Base-by-base conservation (phyloP, 2,797 vertebrate species). In the Distichodus sexfasciatus region DNA sequence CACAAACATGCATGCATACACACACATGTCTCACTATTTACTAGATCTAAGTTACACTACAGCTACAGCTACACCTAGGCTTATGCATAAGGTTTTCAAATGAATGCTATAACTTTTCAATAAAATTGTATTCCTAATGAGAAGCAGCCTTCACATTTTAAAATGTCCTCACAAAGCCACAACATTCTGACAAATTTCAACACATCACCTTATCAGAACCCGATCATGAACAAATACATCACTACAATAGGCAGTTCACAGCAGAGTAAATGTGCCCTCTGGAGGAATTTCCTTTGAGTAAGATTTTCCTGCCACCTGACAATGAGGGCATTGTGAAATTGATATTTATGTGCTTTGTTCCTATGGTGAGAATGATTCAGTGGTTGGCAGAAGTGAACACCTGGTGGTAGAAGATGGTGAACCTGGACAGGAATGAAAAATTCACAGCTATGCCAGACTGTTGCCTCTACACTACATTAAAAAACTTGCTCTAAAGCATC, bases 331-430 rank as follows among this genome's bases (percentile, higher is more conserved):
- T 36, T 24, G 11, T 21, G 17, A 61, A 46, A 38, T 21, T 46
- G 36, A 3, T 43, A n/a, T 33, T 43, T 31, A 46, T 54, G 29
- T 55, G 44, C 28, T 38, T 38, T 40, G 41, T 75, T 55, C 59
- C 59, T 64, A 40, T 40, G 26, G 58, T 26, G n/a, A 59, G 8
- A 46, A 33, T 72, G 51, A 72, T 59, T 72, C 59, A 58, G n/a
- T 61, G 33, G 26, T 6, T 14, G n/a, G 24, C 17, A 59, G 48
- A 65, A 17, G 44, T 36, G 60, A 46, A 75, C 69, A 75, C 72
- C 76, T 74, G 76, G 58, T 53, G 9, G 15, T 29, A 11, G 12
- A 21, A 26, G 15, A 58, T 17, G 48, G 7, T 6, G 12, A 50
- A 35, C n/a, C 26, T 43, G n/a, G 62, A 35, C 67, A 60, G 46